Percentiles rank a stretch among this genome's conserved stretches.
phyloP scores from a whole-genome alignment of 2,888 invertebrate species.

The Thecocarcelia acutangulata region DNA sequence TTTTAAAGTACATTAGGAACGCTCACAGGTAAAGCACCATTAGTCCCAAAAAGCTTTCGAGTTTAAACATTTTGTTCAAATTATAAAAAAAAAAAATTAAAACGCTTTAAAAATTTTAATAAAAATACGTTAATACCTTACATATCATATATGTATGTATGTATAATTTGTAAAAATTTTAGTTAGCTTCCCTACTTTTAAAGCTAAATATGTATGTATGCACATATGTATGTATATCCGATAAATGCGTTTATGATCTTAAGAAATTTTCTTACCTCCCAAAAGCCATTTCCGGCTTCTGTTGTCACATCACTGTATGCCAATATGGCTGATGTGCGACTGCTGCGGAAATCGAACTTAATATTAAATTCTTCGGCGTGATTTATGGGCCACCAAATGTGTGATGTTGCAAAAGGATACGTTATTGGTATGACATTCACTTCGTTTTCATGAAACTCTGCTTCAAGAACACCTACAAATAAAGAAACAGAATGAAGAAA shows the following conservation, averaged over 20 bases:
- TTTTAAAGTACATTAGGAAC: too few species aligned
- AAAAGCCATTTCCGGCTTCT: conserved; percentile 89
- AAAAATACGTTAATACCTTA: too few species aligned
- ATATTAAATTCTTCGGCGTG: conserved; percentile 88
- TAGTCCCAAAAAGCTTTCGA: too few species aligned
- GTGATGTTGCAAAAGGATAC: conserved; percentile 94
- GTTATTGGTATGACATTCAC: conserved; percentile 94
- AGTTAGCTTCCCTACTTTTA: background rate
- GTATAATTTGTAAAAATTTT: background rate
- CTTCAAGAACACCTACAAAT: conserved; percentile 86
- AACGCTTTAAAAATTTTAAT: too few species aligned
- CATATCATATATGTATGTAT: too few species aligned
- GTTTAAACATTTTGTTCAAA: too few species aligned
- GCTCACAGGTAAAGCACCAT: too few species aligned
- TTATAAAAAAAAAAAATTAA: too few species aligned
- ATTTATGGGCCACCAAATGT: conserved; percentile 93
- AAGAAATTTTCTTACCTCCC: conserved; percentile 86
- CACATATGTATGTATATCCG: background rate
- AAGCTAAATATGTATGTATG: background rate
- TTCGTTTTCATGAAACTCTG: conserved; percentile 91
- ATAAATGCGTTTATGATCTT: conserved; percentile 30
- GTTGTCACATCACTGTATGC: conserved; percentile 91
- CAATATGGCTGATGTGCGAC: conserved; percentile 90
- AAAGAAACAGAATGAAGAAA: background rate
- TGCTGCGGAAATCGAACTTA: conserved; percentile 93